These are phyloP conservation scores for Epinotia demarniana DNA, from an alignment of 2,888 invertebrate genomes.

Conservation along the genomic window DNA sequence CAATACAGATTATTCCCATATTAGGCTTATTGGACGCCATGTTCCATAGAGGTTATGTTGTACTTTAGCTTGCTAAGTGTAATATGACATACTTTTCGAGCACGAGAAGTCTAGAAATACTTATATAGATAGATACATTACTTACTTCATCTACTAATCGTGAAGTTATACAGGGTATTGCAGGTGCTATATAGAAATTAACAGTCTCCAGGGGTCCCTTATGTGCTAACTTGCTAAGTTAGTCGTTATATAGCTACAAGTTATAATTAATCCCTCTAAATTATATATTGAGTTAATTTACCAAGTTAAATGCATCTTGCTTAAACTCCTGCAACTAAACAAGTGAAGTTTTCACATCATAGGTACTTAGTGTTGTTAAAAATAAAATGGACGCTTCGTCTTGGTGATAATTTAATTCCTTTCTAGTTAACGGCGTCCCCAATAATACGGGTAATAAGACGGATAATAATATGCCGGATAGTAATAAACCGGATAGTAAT, in stretches of 20 bases:
- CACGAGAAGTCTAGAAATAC: too few relatives aligned
- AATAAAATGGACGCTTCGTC: background rate
- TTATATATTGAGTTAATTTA: constrained; percentile 10
- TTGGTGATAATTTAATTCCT: background rate
- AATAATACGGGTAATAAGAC: constrained; percentile 50
- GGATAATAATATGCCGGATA: constrained; percentile 51
- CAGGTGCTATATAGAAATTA: background rate
- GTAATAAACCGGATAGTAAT: constrained; percentile 48
- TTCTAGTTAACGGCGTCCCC: constrained; percentile 46
- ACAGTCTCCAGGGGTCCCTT: constrained; percentile 12
- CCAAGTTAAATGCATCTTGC: background rate
- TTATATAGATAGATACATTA: too few relatives aligned
- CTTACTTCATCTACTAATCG: background rate
- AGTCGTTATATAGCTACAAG: constrained; percentile 5
- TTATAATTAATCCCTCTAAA: constrained; percentile 38
- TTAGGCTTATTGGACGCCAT: too few relatives aligned
- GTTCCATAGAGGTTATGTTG: too few relatives aligned
- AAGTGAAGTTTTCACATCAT: constrained; percentile 6
- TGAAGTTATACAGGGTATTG: background rate
- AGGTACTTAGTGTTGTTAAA: background rate
- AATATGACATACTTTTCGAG: too few relatives aligned
- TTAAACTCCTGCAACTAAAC: constrained; percentile 13
- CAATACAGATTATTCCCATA: too few relatives aligned
- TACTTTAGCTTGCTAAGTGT: too few relatives aligned
- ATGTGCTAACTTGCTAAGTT: constrained; percentile 25